Conservation (phyloP, 2,888 invertebrate genomes). For the Phaonia tiefii region DNA sequence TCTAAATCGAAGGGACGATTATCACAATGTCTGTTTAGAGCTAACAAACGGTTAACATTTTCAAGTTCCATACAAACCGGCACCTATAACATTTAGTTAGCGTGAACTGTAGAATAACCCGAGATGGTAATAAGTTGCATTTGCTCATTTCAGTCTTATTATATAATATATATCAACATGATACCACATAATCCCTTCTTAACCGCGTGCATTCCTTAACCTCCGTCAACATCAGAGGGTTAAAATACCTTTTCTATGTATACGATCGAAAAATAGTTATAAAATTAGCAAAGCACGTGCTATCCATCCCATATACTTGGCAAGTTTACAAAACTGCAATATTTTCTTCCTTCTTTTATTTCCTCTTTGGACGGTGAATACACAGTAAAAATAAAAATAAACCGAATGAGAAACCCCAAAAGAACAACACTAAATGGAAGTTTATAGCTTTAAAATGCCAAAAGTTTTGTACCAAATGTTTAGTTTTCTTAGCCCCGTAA, state of each 20-base stretch:
- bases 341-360: background rate
- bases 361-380: slow-evolving; percentile 3
- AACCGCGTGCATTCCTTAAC: too few species aligned
- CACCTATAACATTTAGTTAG: too few species aligned
- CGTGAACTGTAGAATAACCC: too few species aligned
- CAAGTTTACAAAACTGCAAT: slow-evolving; percentile 48
- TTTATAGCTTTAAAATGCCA: slow-evolving; percentile 19
- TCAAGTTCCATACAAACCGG: too few species aligned
- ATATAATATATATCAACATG: too few species aligned
- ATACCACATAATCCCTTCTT: too few species aligned
- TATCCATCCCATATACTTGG: slow-evolving; percentile 48
- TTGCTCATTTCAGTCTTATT: too few species aligned
- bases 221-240: background rate
- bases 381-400: slow-evolving; percentile 22
- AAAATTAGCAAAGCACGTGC: slow-evolving; percentile 61
- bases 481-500: background rate
- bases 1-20: too few species aligned
- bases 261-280: slow-evolving; percentile 39
- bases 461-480: background rate
- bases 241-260: background rate
- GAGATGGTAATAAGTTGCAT: too few species aligned
- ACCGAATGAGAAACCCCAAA: slow-evolving; percentile 10
- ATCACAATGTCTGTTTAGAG: too few species aligned
- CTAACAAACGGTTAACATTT: too few species aligned
- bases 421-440: slow-evolving; percentile 14